Base-by-base conservation (phyloP, 2,888 invertebrate genomes). In the Allophyes oxyacanthae region DNA sequence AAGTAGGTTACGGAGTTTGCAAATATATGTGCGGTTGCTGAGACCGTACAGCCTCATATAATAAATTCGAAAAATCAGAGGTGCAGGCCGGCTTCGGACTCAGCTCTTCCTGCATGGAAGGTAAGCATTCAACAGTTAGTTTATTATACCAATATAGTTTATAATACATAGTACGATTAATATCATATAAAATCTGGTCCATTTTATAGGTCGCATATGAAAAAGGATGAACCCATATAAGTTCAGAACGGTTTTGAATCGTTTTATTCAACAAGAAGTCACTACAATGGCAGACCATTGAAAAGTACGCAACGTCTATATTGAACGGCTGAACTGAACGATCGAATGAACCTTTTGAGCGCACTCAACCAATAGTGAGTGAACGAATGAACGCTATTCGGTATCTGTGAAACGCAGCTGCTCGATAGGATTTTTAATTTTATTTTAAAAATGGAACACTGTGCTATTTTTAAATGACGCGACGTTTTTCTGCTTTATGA, bases 371-470 rank as follows among this genome's bases (percentile, higher is more conserved):
- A 62, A 43, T 42, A 42, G 42, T n/a, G 52, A 58, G 44, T 54
- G 67, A 68, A 63, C 42, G 64, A 75, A 62, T 62, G 61, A 75
- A 56, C 38, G 57, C 46, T 45, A 32, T 49, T 53, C 15, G 54
- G 59, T 85, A 82, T 84, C 83, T 80, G 59, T 64, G 68, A 70
- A 75, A 71, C 70, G 75, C 82, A 82, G 76, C 62, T 64, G 28
- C 0, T 15, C n/a, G 32, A 54, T 45, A 45, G 46, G 13, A 38
- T 30, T 58, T 60, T 51, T 34, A n/a, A 51, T 51, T 38, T 65
- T 46, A 32, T 59, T 62, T 72, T 43, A 11, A 60, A 64, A 55
- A 60, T 62, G 56, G 52, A 63, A 56, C 30, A 8, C 32, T 4
- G 7, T 32, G 20, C 30, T 40, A 36, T 42, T 57, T 51, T 48